Base-by-base conservation (phyloP, 2,113 vertebrate genomes). In the Acanthochromis polyacanthus region DNA sequence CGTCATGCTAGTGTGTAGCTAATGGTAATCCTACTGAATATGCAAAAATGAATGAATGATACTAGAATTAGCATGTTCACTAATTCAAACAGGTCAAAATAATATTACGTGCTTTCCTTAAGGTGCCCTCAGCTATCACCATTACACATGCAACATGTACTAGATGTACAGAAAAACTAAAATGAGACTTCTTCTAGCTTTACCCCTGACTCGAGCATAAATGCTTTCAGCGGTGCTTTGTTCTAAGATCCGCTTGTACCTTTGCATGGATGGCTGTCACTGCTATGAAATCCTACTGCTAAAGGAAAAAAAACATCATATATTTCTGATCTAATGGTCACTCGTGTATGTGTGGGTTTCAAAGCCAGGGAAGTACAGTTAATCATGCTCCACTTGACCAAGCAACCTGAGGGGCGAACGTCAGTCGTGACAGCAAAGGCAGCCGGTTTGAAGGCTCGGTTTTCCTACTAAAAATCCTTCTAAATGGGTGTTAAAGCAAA, bases 331-430 rank as follows among this genome's bases (percentile, higher is more conserved):
- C 32, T 61, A 20, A 8, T 25, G 68, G 43, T 62, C 40, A 43
- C 61, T 61, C 67, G 40, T 57, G 68, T 78, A 55, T 58, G 66
- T 43, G 57, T 25, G 23, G 1, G 23, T 60, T 65, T 78, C 75
- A 66, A 80, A 83, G 61, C 23, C 32, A 63, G 76, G 58, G 57
- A 70, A 83, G 65, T 75, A 66, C 80, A 87, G 86, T 84, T 70
- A 63, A 77, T 89, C 81, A 90, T 25, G 71, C 68, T 90, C 57
- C 86, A 73, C 82, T 87, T 69, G 63, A 71, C 82, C 67, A 53
- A 81, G 82, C 88, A 82, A 84, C 83, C 84, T 75, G 74, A 86
- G 82, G 86, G 81, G 59, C 81, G 46, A 25, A 36, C 5, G 60
- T 84, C 86, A 81, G 76, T 79, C 78, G 71, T 58, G 60, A 83